Conservation (phyloP, 2,888 invertebrate species). For the Thyatira batis region DNA sequence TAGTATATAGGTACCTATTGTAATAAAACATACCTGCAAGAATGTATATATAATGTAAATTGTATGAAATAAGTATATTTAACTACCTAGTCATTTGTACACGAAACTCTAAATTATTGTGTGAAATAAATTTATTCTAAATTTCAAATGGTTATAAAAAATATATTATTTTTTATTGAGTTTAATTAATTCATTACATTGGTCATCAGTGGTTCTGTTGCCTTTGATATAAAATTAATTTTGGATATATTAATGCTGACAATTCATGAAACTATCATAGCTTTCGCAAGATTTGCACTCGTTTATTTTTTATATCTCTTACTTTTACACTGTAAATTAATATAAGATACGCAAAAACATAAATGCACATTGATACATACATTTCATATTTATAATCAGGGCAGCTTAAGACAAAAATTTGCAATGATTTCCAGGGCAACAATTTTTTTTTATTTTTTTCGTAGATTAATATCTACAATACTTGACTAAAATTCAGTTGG, state of each 20-base stretch:
- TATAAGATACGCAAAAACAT: background rate
- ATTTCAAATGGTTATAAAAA: background rate
- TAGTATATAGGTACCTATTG: too few species aligned
- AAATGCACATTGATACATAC: background rate
- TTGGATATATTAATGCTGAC: too few species aligned
- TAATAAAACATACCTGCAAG: background rate
- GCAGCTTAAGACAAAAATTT: too few species aligned
- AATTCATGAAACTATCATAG: too few species aligned
- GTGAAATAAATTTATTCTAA: background rate
- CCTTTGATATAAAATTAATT: too few species aligned
- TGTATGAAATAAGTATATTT: constrained; percentile 25
- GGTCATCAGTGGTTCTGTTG: too few species aligned
- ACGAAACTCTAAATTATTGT: background rate
- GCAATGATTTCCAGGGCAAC: too few species aligned
- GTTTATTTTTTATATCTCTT: background rate
- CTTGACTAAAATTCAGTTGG: too few species aligned
- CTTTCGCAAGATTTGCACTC: background rate
- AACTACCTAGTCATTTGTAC: constrained; percentile 32
- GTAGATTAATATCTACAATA: too few species aligned
- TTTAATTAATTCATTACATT: background rate
- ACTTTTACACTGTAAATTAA: too few species aligned
- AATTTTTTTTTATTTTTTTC: too few species aligned
- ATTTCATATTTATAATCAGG: too few species aligned
- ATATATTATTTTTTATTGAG: background rate
- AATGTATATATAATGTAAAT: constrained; percentile 2